phyloP scores from a whole-genome alignment of 2,888 invertebrate species.

The Phortica magna region DNA sequence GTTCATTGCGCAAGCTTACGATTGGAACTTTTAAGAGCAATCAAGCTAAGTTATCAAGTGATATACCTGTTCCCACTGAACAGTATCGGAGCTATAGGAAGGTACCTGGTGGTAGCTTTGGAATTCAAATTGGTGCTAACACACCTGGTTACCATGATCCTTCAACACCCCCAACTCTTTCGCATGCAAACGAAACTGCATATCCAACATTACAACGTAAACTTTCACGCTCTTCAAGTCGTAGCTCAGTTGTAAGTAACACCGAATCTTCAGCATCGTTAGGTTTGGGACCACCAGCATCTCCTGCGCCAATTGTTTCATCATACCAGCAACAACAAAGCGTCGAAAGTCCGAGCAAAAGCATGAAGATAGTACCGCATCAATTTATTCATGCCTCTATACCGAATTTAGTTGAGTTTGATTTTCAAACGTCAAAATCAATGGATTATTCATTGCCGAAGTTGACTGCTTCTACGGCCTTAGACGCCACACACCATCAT shows the following conservation, averaged over 20 bases:
- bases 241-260: slow-evolving; percentile 64
- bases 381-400: slow-evolving; percentile 86
- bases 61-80: slow-evolving; percentile 87
- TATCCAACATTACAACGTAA: slow-evolving; percentile 50
- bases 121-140: slow-evolving; percentile 76
- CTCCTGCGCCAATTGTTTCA: slow-evolving; percentile 66
- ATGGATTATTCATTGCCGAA: slow-evolving; percentile 76
- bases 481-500: slow-evolving; percentile 76
- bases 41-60: slow-evolving; percentile 77
- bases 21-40: slow-evolving; percentile 78
- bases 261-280: slow-evolving; percentile 47
- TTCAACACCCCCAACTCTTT: slow-evolving; percentile 55
- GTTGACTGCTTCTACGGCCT: slow-evolving; percentile 76
- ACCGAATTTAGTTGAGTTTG: slow-evolving; percentile 84
- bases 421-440: slow-evolving; percentile 77
- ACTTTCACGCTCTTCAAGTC: slow-evolving; percentile 67
- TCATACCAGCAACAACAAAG: slow-evolving; percentile 62
- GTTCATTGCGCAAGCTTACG: slow-evolving; percentile 85
- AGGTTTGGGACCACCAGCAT: slow-evolving; percentile 64
- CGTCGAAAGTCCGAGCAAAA: slow-evolving; percentile 68
- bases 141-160: slow-evolving; percentile 73
- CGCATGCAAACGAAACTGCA: slow-evolving; percentile 36
- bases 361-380: slow-evolving; percentile 78
- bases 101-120: slow-evolving; percentile 80
- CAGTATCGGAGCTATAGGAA: slow-evolving; percentile 88